Evolutionary conservation across 1,140 invertebrate genomes (phyloP), one percentile per base, ranked within the genome.

Genomic region (Zaprionus camerounensis): DNA sequence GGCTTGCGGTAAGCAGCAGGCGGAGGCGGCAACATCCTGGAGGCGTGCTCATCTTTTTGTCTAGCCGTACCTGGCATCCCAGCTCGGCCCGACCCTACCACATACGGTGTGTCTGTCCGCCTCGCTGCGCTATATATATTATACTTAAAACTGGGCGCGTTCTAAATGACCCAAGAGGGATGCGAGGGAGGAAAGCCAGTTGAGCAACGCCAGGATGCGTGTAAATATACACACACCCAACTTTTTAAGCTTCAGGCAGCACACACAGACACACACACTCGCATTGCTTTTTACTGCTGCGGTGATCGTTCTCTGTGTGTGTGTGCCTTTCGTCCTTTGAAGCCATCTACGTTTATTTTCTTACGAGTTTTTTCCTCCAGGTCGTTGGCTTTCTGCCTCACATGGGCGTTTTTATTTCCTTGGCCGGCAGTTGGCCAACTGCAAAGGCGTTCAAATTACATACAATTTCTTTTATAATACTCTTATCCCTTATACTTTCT

Each of bases 351-450:
- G 70, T 81, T 90, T 78, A 70, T 87, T 84, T 87, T 78, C 75
- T 65, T 79, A 76, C 26, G 57, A 17, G 41, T 38, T 56, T 63
- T 24, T 61, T 64, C 9, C 44, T 51, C 9, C 84, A 90, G 85
- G 85, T 90, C 85, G 81, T 90, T 90, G 85, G 79, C 85, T 88
- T 90, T 82, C 77, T 84, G 76, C 72, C 81, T 85, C 76, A 73
- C 76, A 90, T 85, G 85, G 85, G 81, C 85, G 85, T 90, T 90
- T 90, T 80, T 83, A 90, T 90, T 80, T 90, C 75, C 81, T 82
- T 90, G 72, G 70, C 59, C 71, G 63, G 46, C 72, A 69, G 71
- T 81, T 85, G 70, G 82, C 71, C 76, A 79, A 74, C 66, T 70
- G 74, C 80, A 81, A 67, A 76, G 76, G 84, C 75, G 76, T 81